Conservation (phyloP, 1,140 invertebrate genomes). For the Penaeus vannamei region DNA sequence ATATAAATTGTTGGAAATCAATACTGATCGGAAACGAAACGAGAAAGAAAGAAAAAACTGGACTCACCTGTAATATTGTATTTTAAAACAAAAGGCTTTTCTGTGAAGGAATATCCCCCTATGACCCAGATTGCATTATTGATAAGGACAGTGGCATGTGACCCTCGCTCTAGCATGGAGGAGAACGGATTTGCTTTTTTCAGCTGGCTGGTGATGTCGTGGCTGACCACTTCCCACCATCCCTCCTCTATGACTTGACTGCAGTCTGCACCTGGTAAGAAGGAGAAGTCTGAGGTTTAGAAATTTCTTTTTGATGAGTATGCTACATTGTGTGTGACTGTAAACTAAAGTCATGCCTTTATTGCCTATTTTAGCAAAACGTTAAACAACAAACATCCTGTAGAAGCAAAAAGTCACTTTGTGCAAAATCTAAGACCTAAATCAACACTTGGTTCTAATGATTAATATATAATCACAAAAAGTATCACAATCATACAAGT, state of each 20-base stretch:
- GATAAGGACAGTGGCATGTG: conserved; percentile 84
- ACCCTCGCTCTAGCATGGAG: conserved; percentile 80
- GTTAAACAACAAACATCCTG: no score
- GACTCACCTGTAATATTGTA: conserved; percentile 60
- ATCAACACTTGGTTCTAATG: no score
- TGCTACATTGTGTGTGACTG: no score
- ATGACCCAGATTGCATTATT: conserved; percentile 86
- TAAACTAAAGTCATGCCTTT: background rate
- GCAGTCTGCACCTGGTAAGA: conserved; percentile 41
- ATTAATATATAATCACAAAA: no score
- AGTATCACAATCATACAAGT: no score
- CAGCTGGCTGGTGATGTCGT: conserved; percentile 71
- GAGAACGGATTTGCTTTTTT: conserved; percentile 73
- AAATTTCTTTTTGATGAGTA: background rate
- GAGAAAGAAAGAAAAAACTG: background rate
- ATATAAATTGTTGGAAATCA: background rate
- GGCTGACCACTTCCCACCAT: no score
- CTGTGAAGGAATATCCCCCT: conserved; percentile 83
- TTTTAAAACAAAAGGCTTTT: conserved; percentile 59
- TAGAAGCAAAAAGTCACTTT: no score
- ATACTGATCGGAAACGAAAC: background rate
- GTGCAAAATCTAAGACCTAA: no score
- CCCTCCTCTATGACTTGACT: conserved; percentile 39
- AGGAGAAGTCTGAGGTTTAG: background rate
- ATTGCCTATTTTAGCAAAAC: no score